These are phyloP conservation scores for Lysandra bellargus DNA, from an alignment of 2,888 invertebrate species.

Conservation along the genomic window DNA sequence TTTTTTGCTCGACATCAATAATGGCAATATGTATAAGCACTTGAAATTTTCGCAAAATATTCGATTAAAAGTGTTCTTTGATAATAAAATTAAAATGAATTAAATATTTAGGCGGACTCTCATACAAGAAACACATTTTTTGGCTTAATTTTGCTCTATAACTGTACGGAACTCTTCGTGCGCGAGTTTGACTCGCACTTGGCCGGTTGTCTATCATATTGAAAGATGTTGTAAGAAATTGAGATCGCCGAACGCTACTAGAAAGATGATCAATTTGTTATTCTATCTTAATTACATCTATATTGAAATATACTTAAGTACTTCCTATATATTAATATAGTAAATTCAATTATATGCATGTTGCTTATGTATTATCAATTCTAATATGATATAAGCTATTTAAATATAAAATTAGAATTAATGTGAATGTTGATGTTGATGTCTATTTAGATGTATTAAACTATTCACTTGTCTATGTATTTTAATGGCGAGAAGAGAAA, in stretches of 20 bases:
- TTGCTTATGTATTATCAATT: conserved; percentile 3
- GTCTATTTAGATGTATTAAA: conserved; percentile 4
- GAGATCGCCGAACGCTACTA: neutral
- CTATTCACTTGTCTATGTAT: neutral
- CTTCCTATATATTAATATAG: neutral
- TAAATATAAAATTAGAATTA: neutral
- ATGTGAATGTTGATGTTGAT: conserved; percentile 5
- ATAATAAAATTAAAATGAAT: no score
- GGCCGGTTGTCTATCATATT: neutral
- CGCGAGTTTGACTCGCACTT: no score
- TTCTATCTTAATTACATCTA: neutral
- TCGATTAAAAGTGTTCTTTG: no score
- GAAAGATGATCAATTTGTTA: neutral
- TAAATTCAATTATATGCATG: conserved; percentile 10
- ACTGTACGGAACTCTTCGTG: no score
- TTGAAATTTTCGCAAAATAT: no score
- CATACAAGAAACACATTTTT: no score
- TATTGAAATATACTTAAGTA: neutral
- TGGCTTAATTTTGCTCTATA: no score
- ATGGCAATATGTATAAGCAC: no score
- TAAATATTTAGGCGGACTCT: no score
- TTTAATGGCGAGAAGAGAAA: neutral
- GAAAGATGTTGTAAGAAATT: neutral
- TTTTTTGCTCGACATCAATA: no score
- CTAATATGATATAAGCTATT: neutral